Conservation (phyloP, 2,888 invertebrate species). For the Tenthredo scrophulariae region DNA sequence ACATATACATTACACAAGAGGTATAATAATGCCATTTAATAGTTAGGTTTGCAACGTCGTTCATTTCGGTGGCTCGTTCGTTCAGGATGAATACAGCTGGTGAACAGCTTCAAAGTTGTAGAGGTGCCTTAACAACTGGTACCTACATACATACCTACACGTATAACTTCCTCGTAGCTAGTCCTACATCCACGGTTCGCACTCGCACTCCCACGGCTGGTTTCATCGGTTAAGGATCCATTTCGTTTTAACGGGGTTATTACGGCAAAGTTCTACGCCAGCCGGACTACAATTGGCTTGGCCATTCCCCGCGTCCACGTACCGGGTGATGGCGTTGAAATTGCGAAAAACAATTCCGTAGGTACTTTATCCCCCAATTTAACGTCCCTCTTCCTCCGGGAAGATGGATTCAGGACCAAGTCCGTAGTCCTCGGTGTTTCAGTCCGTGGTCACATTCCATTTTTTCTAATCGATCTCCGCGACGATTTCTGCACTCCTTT, state of each 20-base stretch:
- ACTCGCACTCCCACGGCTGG: conserved; percentile 29
- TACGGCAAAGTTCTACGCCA: conserved; percentile 36
- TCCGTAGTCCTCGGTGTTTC: not conserved
- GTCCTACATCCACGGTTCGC: not conserved
- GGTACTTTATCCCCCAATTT: not conserved
- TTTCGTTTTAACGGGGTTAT: conserved; percentile 52
- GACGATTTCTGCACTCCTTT: not conserved
- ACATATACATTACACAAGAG: not conserved
- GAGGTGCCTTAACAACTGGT: conserved; percentile 9
- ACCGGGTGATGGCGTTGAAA: conserved; percentile 23
- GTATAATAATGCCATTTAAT: conserved; percentile 14
- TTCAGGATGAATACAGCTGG: conserved; percentile 20
- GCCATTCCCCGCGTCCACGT: not conserved
- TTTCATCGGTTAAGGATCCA: conserved; percentile 50
- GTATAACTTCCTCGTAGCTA: not conserved
- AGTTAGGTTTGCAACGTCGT: conserved; percentile 12
- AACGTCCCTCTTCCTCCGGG: not conserved
- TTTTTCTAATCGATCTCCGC: not conserved
- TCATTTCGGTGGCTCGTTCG: not conserved
- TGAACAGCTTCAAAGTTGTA: not conserved
- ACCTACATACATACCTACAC: not conserved
- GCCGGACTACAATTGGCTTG: conserved; percentile 46
- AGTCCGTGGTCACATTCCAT: not conserved
- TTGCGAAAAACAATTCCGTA: not conserved
- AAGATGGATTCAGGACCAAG: not conserved